Evolutionary conservation across 2,113 vertebrate species (phyloP).

Genomic region (rabbit (Oryctolagus cuniculus)): mOryCun1.1 NC_091443.1:54578501-54579000

Average conservation of each 20-base stretch:
- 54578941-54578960: slow-evolving; percentile 37
- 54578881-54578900: slow-evolving; percentile 59
- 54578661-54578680: neutral
- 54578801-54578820: slow-evolving; percentile 31
- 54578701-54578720: neutral
- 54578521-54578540: no score
- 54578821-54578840: neutral
- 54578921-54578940: neutral
- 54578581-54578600: no score
- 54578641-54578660: neutral
- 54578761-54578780: neutral
- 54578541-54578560: no score
- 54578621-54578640: neutral
- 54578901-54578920: slow-evolving; percentile 42
- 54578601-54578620: neutral
- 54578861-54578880: neutral
- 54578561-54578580: no score
- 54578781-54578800: neutral
- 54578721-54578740: neutral
- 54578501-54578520: no score
- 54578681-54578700: neutral
- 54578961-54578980: neutral
- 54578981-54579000: neutral
- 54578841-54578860: neutral
- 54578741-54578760: neutral